Evolutionary conservation across 2,113 vertebrate species (phyloP), one percentile per base, ranked within the genome.

Genomic region (Xenopus laevis): DNA sequence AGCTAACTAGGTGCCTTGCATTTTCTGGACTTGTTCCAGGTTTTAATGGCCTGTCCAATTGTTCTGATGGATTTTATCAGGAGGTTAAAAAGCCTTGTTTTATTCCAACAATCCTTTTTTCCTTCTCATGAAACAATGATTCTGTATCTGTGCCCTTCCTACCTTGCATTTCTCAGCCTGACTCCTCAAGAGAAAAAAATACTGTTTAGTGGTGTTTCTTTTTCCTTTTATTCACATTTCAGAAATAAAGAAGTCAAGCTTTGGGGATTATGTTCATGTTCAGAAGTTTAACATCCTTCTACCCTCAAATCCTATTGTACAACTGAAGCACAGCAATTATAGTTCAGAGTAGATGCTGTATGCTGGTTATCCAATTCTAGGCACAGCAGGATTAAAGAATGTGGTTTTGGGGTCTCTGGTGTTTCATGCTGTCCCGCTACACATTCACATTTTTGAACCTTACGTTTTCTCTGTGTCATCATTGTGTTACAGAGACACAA

Each of bases 21-120:
- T 53, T 62, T 7, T 20, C 71, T 83, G 79, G 79, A 77, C 71
- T 52, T 1, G 53, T 78, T 65, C 79, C 80, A 82, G 61, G 4
- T 77, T 81, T 81, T 82, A 84, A 80, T 78, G 78, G 76, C 69
- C 53, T 81, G 63, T 79, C 27, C 82, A 81, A 64, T 71, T 80
- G 52, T 81, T 80, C 78, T 81, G 69, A 79, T 82, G 61, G 53
- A 81, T 79, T 82, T 82, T 72, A 81, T 79, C 74, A 80, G 73
- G 78, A 79, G 58, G 82, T 82, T 81, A 72, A 78, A 80, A 71
- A 61, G 78, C 21, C 57, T 76, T 79, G 13, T 67, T 79, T 82
- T 52, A 69, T 44, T 44, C 27, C 45, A 81, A 62, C 10, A 65
- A 79, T 9, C 40, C 66, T 80, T 55, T 27, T 53, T 72, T 73